phyloP scores from a whole-genome alignment of 2,888 invertebrate genomes.

The Gordius sp. region DNA sequence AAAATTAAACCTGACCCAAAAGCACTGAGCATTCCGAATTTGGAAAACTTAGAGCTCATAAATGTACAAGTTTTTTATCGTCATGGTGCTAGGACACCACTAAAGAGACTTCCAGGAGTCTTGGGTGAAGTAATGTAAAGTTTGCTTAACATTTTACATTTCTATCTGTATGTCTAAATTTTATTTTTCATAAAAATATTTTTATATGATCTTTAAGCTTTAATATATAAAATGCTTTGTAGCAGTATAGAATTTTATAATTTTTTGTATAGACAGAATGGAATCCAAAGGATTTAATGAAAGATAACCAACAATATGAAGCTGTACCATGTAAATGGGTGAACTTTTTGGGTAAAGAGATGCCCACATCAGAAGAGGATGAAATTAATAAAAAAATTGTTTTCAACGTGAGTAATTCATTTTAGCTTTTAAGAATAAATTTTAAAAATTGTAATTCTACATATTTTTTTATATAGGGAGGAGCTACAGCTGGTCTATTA shows the following conservation, averaged over 20 bases:
- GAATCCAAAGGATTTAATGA: not conserved
- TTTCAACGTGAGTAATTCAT: slow-evolving; percentile 5
- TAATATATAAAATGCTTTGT: not conserved
- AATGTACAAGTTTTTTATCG: slow-evolving; percentile 12
- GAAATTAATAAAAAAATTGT: not conserved
- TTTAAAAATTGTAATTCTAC: slow-evolving; percentile 4
- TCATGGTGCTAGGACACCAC: slow-evolving; percentile 13
- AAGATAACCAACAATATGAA: not conserved
- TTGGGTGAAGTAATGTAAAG: slow-evolving; percentile 6
- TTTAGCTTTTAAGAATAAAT: slow-evolving; percentile 1
- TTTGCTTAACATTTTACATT: not conserved
- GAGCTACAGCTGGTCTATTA: slow-evolving; percentile 2
- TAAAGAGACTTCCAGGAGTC: not conserved
- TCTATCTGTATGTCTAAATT: not conserved
- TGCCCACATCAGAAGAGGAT: not conserved
- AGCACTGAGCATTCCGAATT: not conserved
- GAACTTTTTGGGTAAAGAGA: not conserved
- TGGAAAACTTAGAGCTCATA: not conserved
- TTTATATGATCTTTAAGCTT: not conserved
- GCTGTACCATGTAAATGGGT: slow-evolving; percentile 9
- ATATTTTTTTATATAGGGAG: no score
- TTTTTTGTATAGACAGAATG: not conserved
- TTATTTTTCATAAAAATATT: not conserved
- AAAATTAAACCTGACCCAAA: slow-evolving; percentile 5
- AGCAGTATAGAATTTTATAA: not conserved